A percentile compares a stretch with the other conserved stretches of the same genome.
These are phyloP conservation scores for Enchytraeus crypticus DNA, from an alignment of 2,888 invertebrate species.

Conservation along the genomic window DNA sequence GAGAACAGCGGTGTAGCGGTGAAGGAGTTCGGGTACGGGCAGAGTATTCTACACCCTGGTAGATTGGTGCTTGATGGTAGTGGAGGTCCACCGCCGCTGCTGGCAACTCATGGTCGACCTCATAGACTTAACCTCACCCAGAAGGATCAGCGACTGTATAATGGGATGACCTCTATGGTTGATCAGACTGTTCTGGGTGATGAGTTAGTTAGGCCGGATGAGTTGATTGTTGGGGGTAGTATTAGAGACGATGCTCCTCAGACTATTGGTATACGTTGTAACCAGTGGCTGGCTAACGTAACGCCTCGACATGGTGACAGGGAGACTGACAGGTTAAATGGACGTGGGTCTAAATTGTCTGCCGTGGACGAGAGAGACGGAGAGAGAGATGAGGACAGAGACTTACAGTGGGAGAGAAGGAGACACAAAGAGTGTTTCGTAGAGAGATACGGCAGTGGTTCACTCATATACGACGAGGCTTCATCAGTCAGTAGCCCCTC, in stretches of 20 bases:
- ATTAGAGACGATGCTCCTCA: not conserved
- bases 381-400: not conserved
- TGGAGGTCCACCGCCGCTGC: slow-evolving; percentile 79
- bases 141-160: not conserved
- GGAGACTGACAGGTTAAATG: not conserved
- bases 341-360: slow-evolving; percentile 7
- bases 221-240: not conserved
- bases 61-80: slow-evolving; percentile 77
- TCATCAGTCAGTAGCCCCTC: slow-evolving; percentile 16
- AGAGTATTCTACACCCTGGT: slow-evolving; percentile 71
- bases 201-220: not conserved
- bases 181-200: not conserved
- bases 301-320: too few relatives aligned
- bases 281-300: not conserved
- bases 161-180: too few relatives aligned
- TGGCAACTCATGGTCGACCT: slow-evolving; percentile 53
- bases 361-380: slow-evolving; percentile 5
- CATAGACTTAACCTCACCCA: not conserved
- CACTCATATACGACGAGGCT: slow-evolving; percentile 28
- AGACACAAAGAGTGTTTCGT: slow-evolving; percentile 1
- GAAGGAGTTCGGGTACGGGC: slow-evolving; percentile 88
- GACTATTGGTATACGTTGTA: too few relatives aligned
- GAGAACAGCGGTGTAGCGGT: too few relatives aligned
- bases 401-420: not conserved
- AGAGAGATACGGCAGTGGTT: not conserved